Evolutionary conservation across 1,140 invertebrate genomes (phyloP).

Genomic region (Eurosta solidaginis): DNA sequence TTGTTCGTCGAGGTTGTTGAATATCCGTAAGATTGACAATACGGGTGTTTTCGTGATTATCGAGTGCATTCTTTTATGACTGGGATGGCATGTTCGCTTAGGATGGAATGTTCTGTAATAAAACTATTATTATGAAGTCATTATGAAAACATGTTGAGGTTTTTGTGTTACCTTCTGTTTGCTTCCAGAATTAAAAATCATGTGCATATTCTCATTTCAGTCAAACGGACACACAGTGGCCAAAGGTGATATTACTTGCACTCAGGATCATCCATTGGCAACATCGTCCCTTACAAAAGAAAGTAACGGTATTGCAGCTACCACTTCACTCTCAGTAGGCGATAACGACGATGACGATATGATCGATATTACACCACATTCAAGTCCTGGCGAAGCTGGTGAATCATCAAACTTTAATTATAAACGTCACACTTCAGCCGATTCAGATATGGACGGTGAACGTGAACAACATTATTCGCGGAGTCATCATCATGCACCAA

Average conservation of each 20-base stretch:
- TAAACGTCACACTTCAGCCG: constrained; percentile 43
- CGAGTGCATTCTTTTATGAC: too few relatives aligned
- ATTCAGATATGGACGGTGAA: constrained; percentile 54
- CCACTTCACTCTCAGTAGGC: constrained; percentile 51
- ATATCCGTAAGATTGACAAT: too few relatives aligned
- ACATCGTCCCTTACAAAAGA: constrained; percentile 38
- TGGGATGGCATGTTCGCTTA: too few relatives aligned
- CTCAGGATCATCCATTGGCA: constrained; percentile 50
- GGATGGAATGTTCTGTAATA: too few relatives aligned
- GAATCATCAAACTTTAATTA: constrained; percentile 40
- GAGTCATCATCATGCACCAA: constrained; percentile 55
- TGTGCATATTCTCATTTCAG: constrained; percentile 33
- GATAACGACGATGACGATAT: constrained; percentile 69
- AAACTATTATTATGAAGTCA: too few relatives aligned
- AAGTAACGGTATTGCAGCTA: constrained; percentile 33
- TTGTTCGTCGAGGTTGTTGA: too few relatives aligned
- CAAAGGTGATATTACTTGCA: constrained; percentile 34
- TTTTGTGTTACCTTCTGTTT: too few relatives aligned
- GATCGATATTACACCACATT: constrained; percentile 66
- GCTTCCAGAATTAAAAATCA: too few relatives aligned
- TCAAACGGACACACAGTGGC: constrained; percentile 52
- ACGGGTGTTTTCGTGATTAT: too few relatives aligned
- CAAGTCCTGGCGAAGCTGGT: constrained; percentile 51
- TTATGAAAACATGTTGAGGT: too few relatives aligned
- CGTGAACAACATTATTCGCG: constrained; percentile 42